Percentiles rank a stretch among this genome's conserved stretches.
Conservation (phyloP, 2,113 vertebrate species). For the Etia nguti region DNA sequence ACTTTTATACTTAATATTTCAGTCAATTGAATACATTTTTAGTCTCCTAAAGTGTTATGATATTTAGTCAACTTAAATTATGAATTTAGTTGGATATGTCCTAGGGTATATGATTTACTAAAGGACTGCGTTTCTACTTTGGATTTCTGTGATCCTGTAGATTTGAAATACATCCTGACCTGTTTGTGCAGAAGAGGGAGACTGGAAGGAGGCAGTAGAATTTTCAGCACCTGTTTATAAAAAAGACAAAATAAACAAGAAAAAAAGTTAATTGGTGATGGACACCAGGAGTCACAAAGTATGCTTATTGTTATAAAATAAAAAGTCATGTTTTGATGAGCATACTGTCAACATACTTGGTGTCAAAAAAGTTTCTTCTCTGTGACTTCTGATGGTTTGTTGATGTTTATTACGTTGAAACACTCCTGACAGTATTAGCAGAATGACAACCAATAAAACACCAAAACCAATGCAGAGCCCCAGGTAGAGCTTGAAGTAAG, state of each 20-base stretch:
- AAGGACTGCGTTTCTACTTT: not conserved
- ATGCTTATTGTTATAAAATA: not conserved
- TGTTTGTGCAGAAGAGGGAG: not conserved
- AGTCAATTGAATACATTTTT: not conserved
- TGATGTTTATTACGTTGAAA: not conserved
- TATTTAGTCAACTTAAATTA: not conserved
- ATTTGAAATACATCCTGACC: rapidly evolving
- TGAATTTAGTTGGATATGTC: not conserved
- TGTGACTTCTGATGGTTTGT: not conserved
- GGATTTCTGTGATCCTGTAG: rapidly evolving
- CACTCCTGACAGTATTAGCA: not conserved
- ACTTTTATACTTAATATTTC: rapidly evolving
- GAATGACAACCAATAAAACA: not conserved
- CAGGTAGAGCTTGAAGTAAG: rapidly evolving
- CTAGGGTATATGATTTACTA: rapidly evolving
- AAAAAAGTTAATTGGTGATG: not conserved
- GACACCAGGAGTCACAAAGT: not conserved
- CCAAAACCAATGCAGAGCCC: not conserved
- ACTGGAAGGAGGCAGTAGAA: not conserved
- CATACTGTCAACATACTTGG: rapidly evolving
- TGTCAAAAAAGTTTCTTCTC: not conserved
- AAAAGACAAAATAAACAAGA: rapidly evolving
- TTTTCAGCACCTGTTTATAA: rapidly evolving
- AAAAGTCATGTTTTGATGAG: rapidly evolving
- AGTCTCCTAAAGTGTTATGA: not conserved